Conservation (phyloP, 2,888 invertebrate genomes). For the Cynaeus angustus region DNA sequence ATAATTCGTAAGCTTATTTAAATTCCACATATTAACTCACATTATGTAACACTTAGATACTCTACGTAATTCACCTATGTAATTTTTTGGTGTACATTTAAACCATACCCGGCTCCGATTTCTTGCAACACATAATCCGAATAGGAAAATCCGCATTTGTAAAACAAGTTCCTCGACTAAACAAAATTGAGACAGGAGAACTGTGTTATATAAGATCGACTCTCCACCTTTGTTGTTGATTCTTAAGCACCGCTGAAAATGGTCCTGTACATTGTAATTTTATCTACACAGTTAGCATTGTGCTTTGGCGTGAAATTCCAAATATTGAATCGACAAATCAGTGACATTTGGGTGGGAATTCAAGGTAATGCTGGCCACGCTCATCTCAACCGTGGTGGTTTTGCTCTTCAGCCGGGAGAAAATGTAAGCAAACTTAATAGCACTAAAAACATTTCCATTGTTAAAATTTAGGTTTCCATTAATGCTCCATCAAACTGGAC, state of each 20-base stretch:
- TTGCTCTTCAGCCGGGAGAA: constrained; percentile 56
- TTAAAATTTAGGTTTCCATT: constrained; percentile 50
- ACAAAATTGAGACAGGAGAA: no score
- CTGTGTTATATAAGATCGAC: no score
- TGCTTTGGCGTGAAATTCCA: constrained; percentile 53
- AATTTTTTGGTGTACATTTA: no score
- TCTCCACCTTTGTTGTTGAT: background rate
- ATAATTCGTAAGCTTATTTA: no score
- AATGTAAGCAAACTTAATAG: constrained; percentile 54
- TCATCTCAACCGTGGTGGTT: constrained; percentile 60
- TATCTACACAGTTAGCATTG: background rate
- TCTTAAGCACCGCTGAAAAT: background rate
- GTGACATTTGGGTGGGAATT: constrained; percentile 62
- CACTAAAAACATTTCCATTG: background rate
- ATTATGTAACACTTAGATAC: no score
- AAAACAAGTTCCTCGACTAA: no score
- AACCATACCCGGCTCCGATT: no score
- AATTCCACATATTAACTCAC: no score
- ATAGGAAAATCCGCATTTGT: no score
- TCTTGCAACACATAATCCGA: no score
- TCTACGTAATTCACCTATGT: no score
- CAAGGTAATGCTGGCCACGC: constrained; percentile 61
- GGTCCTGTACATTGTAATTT: constrained; percentile 4
- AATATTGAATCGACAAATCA: constrained; percentile 56
- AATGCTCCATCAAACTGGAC: constrained; percentile 61